A percentile compares a stretch with the other conserved stretches of the same genome.
These are phyloP conservation scores for Sipha flava DNA, from an alignment of 1,140 invertebrate species.

Conservation along the genomic window DNA sequence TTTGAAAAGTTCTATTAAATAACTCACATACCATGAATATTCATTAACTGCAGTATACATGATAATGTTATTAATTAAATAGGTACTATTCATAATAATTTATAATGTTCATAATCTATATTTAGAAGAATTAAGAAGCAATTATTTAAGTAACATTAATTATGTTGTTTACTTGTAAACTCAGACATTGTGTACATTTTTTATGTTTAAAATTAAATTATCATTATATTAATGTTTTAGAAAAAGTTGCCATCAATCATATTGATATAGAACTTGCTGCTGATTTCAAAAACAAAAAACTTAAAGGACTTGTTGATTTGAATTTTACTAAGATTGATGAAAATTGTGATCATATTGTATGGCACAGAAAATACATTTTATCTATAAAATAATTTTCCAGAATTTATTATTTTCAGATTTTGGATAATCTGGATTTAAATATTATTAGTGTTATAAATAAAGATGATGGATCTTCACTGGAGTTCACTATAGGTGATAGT, in stretches of 20 bases:
- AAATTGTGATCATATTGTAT: slow-evolving; percentile 28
- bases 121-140: neutral
- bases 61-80: too few species aligned
- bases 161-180: neutral
- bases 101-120: neutral
- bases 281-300: slow-evolving; percentile 24
- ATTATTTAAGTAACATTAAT: neutral
- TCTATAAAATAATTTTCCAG: neutral
- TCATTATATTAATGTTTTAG: neutral
- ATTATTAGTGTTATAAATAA: slow-evolving; percentile 44
- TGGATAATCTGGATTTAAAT: slow-evolving; percentile 66
- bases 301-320: slow-evolving; percentile 12
- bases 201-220: slow-evolving; percentile 16
- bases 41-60: too few species aligned
- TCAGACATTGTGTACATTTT: neutral
- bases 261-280: slow-evolving; percentile 19
- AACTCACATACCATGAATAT: too few species aligned
- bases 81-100: too few species aligned
- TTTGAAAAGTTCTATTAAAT: too few species aligned
- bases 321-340: slow-evolving; percentile 40
- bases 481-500: slow-evolving; percentile 31
- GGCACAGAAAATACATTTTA: neutral
- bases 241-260: slow-evolving; percentile 21
- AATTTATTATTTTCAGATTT: slow-evolving; percentile 50
- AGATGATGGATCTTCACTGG: slow-evolving; percentile 3